Base-by-base conservation (phyloP, 2,113 vertebrate species). In the Ifrita kowaldi region DNA sequence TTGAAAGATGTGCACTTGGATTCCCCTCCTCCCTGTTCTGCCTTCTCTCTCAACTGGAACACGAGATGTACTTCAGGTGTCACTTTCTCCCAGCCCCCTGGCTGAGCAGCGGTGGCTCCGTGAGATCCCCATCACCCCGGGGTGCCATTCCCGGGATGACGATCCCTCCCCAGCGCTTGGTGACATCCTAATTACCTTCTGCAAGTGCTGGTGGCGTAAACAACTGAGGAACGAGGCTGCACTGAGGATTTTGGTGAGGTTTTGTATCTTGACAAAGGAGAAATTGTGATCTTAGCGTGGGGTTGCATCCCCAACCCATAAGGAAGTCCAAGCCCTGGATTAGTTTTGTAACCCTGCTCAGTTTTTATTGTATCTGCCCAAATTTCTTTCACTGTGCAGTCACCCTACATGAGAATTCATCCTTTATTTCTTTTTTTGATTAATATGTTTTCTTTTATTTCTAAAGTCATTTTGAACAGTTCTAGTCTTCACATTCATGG, bases 121-220 rank as follows among this genome's bases (percentile, higher is more conserved):
- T 1, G 37, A 12, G 28, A 75, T 14, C n/a, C 24, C 55, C 50
- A 16, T 11, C 63, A 27, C 5, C 49, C 39, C 5, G 7, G 17
- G 17, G 4, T n/a, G 74, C 2, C 13, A 0, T 16, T n/a, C 32
- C 59, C 6, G 7, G 49, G 42, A 4, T 7, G 23, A 20, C 0
- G 0, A 28, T 44, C 41, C 67, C 33, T n/a, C 19, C 65, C 42
- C 35, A 41, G 39, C 0, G 0, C 13, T 82, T 35, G 77, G 13
- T 37, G 63, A 62, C 50, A 44, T 50, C 67, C 30, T 7, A 26
- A 57, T 60, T 5, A 12, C 35, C 23, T 17, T 30, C 32, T 20
- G 13, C n/a, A 6, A 15, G 47, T 13, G 63, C 55, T 17, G 42
- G 0, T 17, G 37, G 1, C 32, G 76, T 5, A 22, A 78, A 33